Base-by-base conservation (phyloP, 2,113 vertebrate genomes). In the Morone saxatilis region DNA sequence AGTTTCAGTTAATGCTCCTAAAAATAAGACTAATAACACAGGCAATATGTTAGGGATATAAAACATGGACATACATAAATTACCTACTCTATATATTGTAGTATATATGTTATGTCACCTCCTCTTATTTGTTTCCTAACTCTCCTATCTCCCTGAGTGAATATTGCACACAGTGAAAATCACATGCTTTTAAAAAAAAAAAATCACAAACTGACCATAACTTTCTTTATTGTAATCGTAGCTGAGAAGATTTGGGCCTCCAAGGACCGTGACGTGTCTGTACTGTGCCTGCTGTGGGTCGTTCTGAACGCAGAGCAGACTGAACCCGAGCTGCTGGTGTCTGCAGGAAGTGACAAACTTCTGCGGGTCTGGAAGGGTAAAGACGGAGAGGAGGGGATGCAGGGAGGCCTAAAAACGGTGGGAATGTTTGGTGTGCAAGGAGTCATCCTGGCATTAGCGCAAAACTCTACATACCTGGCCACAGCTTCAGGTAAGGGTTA, bases 401-500 rank as follows among this genome's bases (percentile, higher is more conserved):
- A 9, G 57, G 79, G 61, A 41, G 57, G 40, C 3, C 89, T 91
- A 83, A 31, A 54, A 7, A 82, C 83, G 13, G 68, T 76, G 38
- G 92, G 88, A 57, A 9, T 80, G 38, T 93, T 96, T n/a, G 82
- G 69, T 11, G 78, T 14, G 17, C 93, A 96, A 16, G 95, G 93
- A 3, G 14, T 86, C 20, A 71, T 97, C 61, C 89, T 93, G 36
- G 95, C 95, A 4, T 72, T 97, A 38, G 95, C 94, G 0, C 91
- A 93, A 31, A 98, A 94, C 83, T 68, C 86, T 36, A 86, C 88
- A 0, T 84, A 96, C 83, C 80, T 98, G 88, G 97, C 96, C 0
- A 93, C 96, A 8, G 94, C 94, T 9, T 97, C 96, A 83, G 97
- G 97, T 98, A 6, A 53, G 78, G 57, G 17, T 38, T 1, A 7